Evolutionary conservation across 2,888 invertebrate genomes (phyloP), one percentile per base, ranked within the genome.

Genomic region (Phyllotreta striolata): DNA sequence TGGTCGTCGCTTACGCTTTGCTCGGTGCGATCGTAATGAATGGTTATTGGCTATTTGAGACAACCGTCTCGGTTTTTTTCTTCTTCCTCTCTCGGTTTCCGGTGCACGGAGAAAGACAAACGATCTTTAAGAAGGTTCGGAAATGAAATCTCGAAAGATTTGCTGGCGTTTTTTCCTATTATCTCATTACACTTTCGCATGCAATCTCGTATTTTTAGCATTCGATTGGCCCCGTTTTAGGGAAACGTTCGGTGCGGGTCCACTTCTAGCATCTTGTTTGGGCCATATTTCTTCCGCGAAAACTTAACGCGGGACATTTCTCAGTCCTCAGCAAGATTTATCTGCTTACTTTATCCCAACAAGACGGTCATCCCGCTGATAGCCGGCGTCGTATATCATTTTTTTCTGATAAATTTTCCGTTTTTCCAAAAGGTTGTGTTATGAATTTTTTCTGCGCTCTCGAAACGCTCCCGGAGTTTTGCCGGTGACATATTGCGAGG

Each of bases 351-450:
- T 62, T 58, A 62, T 65, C 62, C 62, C 65, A 46, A 63, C 61
- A 61, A 58, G 55, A 57, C 58, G 65, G 65, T 65, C 65, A 65
- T 62, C 65, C 55, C 47, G 47, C 47, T 62, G 54, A 65, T 62
- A 49, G 47, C 56, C 41, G 57, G 41, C 61, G 61, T 64, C 51
- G 55, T 64, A 51, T 62, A 64, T 62, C 62, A 55, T 55, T 57
- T 58, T 37, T 57, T 55, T 61, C 58, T 62, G 57, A 62, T 62
- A 65, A 62, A 61, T 58, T 58, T 62, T 39, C 38, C 35, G 46
- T 58, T 43, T 59, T 43, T 52, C 52, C 44, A 59, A 59, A 40
- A 52, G 44, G 14, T 52, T 41, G 60, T 14, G 24, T 44, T 52
- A 52, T 52, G 59, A 60, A 47, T 44, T 52, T 52, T 52, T 52